Evolutionary conservation across 2,888 invertebrate species (phyloP).

Genomic region (Coelogynopora nodosa): DNA sequence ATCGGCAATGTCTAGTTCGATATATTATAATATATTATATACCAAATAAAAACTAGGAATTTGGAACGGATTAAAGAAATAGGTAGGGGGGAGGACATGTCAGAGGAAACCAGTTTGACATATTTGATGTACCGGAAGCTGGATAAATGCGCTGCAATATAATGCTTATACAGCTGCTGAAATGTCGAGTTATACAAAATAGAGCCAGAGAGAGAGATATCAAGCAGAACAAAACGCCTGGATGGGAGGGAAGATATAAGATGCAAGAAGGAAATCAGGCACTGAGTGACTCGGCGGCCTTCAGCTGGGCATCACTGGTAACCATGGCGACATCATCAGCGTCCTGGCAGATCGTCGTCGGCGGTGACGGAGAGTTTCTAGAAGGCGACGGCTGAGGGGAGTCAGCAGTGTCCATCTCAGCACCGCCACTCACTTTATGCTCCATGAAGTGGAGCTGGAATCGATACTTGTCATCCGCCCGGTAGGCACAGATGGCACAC

Average conservation of each 20-base stretch:
- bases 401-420: too few relatives aligned
- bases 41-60: not conserved
- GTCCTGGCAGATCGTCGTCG: too few relatives aligned
- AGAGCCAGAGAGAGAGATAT: not conserved
- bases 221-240: not conserved
- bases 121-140: not conserved
- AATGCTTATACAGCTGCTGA: too few relatives aligned
- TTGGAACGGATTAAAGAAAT: not conserved
- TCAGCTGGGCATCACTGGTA: not conserved
- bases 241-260: too few relatives aligned
- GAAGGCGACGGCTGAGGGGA: too few relatives aligned
- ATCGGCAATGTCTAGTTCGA: not conserved
- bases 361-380: too few relatives aligned
- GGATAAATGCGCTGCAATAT: not conserved
- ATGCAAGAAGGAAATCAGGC: not conserved
- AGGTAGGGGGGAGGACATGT: not conserved
- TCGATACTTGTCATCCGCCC: conserved; percentile 36
- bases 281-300: not conserved
- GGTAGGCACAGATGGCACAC: conserved; percentile 42
- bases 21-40: not conserved
- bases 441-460: conserved; percentile 44
- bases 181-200: not conserved
- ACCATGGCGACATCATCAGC: not conserved
- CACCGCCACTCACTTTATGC: too few relatives aligned
- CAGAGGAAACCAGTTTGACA: not conserved